phyloP scores from a whole-genome alignment of 2,113 vertebrate genomes.

The Collichthys lucidus region DNA sequence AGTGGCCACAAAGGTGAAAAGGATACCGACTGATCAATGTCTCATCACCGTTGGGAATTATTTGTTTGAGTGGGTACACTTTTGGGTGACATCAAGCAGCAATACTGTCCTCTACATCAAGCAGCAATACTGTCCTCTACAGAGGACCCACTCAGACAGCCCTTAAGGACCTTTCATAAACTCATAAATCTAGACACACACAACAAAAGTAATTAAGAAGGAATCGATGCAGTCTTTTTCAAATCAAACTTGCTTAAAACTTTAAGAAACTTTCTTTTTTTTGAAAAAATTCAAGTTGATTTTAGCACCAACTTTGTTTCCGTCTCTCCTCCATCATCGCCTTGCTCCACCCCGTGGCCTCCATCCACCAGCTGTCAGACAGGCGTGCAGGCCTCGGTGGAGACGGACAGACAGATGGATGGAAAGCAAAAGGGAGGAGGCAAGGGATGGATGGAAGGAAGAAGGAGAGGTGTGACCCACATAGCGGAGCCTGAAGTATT shows the following conservation, averaged over 20 bases:
- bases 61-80: background rate
- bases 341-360: slow-evolving; percentile 31
- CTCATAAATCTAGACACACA: background rate
- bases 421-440: slow-evolving; percentile 58
- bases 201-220: background rate
- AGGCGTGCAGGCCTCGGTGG: slow-evolving; percentile 47
- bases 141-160: background rate
- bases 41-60: background rate
- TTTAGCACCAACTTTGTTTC: slow-evolving; percentile 4
- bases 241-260: slow-evolving; percentile 10
- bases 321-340: slow-evolving; percentile 15
- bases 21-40: background rate
- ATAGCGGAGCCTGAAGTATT: slow-evolving; percentile 83
- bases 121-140: background rate
- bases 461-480: slow-evolving; percentile 82
- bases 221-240: background rate
- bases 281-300: background rate
- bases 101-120: background rate
- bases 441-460: slow-evolving; percentile 53
- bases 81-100: background rate
- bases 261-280: slow-evolving; percentile 27
- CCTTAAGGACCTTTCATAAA: background rate
- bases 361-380: slow-evolving; percentile 62
- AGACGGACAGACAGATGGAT: slow-evolving; percentile 69
- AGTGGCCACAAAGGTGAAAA: background rate